phyloP scores from a whole-genome alignment of 2,888 invertebrate genomes.

The Griposia aprilina region DNA sequence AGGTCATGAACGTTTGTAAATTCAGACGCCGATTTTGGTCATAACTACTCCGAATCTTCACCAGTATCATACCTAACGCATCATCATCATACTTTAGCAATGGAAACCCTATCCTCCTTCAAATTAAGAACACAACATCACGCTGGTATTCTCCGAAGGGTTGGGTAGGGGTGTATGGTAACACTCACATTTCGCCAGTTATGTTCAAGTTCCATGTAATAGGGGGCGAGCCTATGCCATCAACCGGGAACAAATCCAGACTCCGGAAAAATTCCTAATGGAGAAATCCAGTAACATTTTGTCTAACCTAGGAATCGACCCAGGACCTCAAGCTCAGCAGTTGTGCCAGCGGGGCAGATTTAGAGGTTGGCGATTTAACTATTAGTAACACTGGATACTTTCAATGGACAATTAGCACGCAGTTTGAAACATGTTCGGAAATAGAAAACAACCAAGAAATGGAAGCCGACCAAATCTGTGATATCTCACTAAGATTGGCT shows the following conservation, averaged over 20 bases:
- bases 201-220: background rate
- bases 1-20: background rate
- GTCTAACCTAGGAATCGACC: background rate
- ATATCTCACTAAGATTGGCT: slow-evolving; percentile 47
- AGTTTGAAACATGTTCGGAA: background rate
- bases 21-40: background rate
- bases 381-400: background rate
- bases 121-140: background rate
- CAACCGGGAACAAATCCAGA: background rate
- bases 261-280: background rate
- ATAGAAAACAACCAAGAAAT: background rate
- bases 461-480: slow-evolving; percentile 34
- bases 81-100: background rate
- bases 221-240: too few relatives aligned
- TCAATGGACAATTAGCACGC: background rate
- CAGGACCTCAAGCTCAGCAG: background rate
- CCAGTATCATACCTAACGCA: background rate
- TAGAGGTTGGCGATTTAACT: background rate
- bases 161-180: background rate
- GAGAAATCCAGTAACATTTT: background rate
- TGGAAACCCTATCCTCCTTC: background rate
- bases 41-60: background rate
- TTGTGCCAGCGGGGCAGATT: background rate
- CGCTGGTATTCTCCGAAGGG: background rate
- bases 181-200: background rate